Percentiles rank a stretch among this genome's conserved stretches.
Evolutionary conservation across 2,888 invertebrate genomes (phyloP).

Genomic region (Apamea anceps): DNA sequence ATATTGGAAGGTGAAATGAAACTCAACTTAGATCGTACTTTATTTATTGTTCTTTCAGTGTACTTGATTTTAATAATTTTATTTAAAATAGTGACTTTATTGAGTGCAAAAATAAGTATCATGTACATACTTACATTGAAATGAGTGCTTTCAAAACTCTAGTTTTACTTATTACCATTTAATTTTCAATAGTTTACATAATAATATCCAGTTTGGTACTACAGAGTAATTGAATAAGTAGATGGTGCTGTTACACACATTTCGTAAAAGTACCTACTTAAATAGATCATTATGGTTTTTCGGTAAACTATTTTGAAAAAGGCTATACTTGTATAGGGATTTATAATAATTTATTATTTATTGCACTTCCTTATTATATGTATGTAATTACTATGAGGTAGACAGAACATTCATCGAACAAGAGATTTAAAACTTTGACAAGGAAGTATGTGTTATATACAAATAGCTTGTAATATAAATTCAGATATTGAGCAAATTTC

Average conservation of each 20-base stretch:
- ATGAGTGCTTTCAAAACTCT: conserved; percentile 85
- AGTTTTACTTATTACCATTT: conserved; percentile 70
- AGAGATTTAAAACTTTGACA: not conserved
- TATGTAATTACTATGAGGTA: conserved; percentile 58
- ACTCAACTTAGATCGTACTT: conserved; percentile 75
- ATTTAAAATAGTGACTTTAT: conserved; percentile 89
- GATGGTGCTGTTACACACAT: conserved; percentile 56
- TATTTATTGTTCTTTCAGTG: conserved; percentile 87
- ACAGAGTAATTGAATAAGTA: conserved; percentile 65
- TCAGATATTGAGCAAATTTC: conserved; percentile 26
- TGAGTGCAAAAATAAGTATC: conserved; percentile 88
- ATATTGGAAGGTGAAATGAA: conserved; percentile 70
- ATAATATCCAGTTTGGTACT: conserved; percentile 66
- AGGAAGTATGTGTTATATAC: not conserved
- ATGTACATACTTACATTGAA: conserved; percentile 81
- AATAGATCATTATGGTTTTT: conserved; percentile 49
- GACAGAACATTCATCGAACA: not conserved
- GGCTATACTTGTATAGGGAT: conserved; percentile 46
- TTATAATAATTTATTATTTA: conserved; percentile 51
- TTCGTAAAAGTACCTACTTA: conserved; percentile 63
- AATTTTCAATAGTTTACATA: conserved; percentile 64
- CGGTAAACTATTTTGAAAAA: conserved; percentile 50
- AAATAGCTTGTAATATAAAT: conserved; percentile 1
- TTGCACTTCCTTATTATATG: conserved; percentile 43
- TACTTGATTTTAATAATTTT: conserved; percentile 83